phyloP scores from a whole-genome alignment of 2,113 vertebrate genomes.

The Dermatemys mawii region DNA sequence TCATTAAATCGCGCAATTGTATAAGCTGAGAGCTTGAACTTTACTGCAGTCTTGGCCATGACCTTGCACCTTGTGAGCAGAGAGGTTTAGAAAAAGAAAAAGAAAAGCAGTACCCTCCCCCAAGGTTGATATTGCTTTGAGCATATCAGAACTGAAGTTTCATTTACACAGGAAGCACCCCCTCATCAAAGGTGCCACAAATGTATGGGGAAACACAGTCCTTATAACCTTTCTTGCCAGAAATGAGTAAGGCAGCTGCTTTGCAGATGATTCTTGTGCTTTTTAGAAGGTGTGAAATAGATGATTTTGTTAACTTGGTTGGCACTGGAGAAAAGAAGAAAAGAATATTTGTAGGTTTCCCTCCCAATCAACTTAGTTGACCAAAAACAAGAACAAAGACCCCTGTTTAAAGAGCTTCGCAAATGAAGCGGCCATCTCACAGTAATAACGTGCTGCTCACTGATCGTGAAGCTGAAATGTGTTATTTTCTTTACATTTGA shows the following conservation, averaged over 20 bases:
- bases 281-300: constrained; percentile 51
- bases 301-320: background rate
- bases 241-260: constrained; percentile 8
- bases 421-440: background rate
- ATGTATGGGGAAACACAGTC: background rate
- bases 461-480: background rate
- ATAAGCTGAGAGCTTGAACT: rapidly evolving
- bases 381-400: background rate
- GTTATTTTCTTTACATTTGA: background rate
- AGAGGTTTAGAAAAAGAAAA: background rate
- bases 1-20: background rate
- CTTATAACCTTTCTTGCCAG: background rate
- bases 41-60: background rate
- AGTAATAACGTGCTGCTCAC: rapidly evolving
- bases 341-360: background rate
- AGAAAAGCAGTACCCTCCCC: background rate
- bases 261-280: background rate
- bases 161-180: constrained; percentile 61
- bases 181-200: background rate
- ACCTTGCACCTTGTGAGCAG: constrained; percentile 7
- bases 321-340: background rate
- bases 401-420: background rate
- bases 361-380: background rate
- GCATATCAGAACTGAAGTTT: background rate
- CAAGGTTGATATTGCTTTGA: rapidly evolving